phyloP scores from a whole-genome alignment of 2,888 invertebrate species.

The Drosophila borealis region DNA sequence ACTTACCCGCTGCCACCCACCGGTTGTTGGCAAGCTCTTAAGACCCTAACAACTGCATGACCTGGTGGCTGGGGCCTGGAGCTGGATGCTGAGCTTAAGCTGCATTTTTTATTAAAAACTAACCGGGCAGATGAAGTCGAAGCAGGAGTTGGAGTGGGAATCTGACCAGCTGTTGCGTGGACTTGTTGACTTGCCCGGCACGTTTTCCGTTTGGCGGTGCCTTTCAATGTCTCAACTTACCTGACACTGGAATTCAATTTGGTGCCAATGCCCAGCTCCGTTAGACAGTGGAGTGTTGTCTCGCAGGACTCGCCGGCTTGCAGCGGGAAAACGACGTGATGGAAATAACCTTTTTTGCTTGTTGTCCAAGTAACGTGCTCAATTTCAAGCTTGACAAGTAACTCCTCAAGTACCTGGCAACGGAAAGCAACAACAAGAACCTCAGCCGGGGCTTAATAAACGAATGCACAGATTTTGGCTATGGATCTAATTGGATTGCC shows the following conservation, averaged over 20 bases:
- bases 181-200: constrained; percentile 60
- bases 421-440: constrained; percentile 20
- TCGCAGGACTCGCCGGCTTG: constrained; percentile 90
- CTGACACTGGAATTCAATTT: constrained; percentile 90
- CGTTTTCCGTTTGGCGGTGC: constrained; percentile 51
- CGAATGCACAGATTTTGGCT: constrained; percentile 23
- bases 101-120: constrained; percentile 52
- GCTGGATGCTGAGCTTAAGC: constrained; percentile 24
- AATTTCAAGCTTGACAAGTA: constrained; percentile 88
- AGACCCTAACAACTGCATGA: constrained; percentile 19
- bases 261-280: constrained; percentile 90
- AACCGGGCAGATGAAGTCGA: constrained; percentile 1
- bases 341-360: constrained; percentile 89
- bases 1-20: constrained; percentile 2
- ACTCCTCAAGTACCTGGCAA: constrained; percentile 88
- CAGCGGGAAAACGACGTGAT: constrained; percentile 90
- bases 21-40: constrained; percentile 3
- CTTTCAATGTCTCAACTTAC: constrained; percentile 85
- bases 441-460: constrained; percentile 25
- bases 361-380: constrained; percentile 90
- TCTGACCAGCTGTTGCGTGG: constrained; percentile 67
- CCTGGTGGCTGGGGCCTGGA: neutral
- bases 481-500: constrained; percentile 55
- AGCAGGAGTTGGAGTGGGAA: neutral
- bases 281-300: constrained; percentile 90